phyloP scores from a whole-genome alignment of 2,888 invertebrate species.

The Callimorpha dominula region DNA sequence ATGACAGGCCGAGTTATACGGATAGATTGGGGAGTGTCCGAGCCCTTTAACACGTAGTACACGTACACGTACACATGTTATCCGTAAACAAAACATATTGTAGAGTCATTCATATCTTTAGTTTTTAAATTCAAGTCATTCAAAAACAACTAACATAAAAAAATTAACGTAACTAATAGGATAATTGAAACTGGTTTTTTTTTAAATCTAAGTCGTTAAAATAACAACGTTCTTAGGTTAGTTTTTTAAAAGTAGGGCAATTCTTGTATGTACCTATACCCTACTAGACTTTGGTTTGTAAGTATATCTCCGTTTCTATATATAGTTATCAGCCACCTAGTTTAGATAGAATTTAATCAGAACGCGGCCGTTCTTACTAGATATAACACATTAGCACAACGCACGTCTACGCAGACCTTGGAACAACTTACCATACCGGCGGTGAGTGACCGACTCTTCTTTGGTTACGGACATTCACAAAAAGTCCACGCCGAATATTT shows the following conservation, averaged over 20 bases:
- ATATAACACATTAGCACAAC: slow-evolving; percentile 28
- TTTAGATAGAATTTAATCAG: slow-evolving; percentile 24
- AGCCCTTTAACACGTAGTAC: too few relatives aligned
- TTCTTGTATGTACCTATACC: slow-evolving; percentile 1
- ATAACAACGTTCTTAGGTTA: neutral
- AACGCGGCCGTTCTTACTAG: slow-evolving; percentile 29
- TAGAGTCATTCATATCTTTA: too few relatives aligned
- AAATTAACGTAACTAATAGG: too few relatives aligned
- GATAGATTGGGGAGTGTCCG: too few relatives aligned
- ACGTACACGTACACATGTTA: too few relatives aligned
- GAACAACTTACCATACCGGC: slow-evolving; percentile 62
- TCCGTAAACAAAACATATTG: too few relatives aligned
- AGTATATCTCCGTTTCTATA: slow-evolving; percentile 11
- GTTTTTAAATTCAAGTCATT: too few relatives aligned
- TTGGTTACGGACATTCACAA: slow-evolving; percentile 74
- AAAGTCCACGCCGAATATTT: slow-evolving; percentile 57
- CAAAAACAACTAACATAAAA: too few relatives aligned
- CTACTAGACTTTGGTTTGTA: slow-evolving; percentile 6
- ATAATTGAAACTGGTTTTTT: neutral
- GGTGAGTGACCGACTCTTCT: slow-evolving; percentile 76
- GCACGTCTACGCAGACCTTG: slow-evolving; percentile 65
- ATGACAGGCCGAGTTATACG: too few relatives aligned
- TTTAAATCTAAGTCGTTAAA: neutral
- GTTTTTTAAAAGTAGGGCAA: slow-evolving; percentile 6
- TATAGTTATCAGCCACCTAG: slow-evolving; percentile 10